phyloP scores from a whole-genome alignment of 2,113 vertebrate species.

The Spilogale gracilis region DNA sequence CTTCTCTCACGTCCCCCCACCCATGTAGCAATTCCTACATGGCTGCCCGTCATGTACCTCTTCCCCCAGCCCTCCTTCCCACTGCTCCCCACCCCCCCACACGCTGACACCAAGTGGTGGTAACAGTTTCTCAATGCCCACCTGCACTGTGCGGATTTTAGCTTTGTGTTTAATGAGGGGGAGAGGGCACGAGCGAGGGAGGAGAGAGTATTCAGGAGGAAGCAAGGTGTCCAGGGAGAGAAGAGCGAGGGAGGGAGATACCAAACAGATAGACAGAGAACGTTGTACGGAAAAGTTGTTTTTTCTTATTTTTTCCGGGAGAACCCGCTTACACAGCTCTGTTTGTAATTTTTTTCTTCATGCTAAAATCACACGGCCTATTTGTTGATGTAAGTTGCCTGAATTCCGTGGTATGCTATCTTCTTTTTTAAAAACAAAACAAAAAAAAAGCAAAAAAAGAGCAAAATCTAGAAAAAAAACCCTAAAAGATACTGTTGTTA shows the following conservation, averaged over 20 bases:
- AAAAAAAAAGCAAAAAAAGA: conserved; percentile 48
- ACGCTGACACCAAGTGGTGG: neutral
- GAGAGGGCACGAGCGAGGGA: conserved; percentile 74
- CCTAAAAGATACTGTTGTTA: conserved; percentile 77
- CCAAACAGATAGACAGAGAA: conserved; percentile 81
- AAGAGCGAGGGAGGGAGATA: conserved; percentile 76
- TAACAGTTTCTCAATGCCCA: neutral
- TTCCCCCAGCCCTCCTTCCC: neutral
- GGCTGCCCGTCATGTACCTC: neutral
- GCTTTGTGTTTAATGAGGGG: conserved; percentile 42
- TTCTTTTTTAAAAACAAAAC: conserved; percentile 92
- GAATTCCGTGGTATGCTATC: conserved; percentile 96
- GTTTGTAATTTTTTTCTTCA: conserved; percentile 99
- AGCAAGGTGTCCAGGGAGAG: conserved; percentile 56
- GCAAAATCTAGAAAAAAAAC: conserved; percentile 74
- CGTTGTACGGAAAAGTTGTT: conserved; percentile 84
- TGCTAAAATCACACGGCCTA: conserved; percentile 99
- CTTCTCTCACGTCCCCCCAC: neutral
- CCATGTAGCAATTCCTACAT: neutral
- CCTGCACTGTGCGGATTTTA: neutral
- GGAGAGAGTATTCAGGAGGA: conserved; percentile 64
- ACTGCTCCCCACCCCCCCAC: neutral
- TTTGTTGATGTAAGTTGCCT: conserved; percentile 98
- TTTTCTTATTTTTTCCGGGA: conserved; percentile 91
- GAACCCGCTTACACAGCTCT: conserved; percentile 98